Evolutionary conservation across 2,113 vertebrate species (phyloP), one percentile per base, ranked within the genome.

Genomic region (Proterorhinus semilunaris): DNA sequence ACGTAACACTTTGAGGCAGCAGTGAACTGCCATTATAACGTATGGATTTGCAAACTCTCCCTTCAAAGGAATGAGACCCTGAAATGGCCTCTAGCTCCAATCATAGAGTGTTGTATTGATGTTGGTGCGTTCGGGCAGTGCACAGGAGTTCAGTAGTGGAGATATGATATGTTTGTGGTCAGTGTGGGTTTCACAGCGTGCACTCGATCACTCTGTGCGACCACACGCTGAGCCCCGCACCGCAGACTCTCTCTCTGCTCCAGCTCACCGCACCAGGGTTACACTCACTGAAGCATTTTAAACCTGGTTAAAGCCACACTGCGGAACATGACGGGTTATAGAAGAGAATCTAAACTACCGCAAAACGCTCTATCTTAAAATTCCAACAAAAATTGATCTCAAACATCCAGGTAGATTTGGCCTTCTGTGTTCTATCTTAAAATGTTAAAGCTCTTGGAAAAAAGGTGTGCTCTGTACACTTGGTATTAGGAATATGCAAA

Each of bases 51-150:
- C 55, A 42, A 3, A 21, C 42, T 42, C 55, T 9, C 10, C 42
- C 27, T 42, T 11, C 21, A 61, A 45, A 61, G 44, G 12, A 61
- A 44, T 61, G 58, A 15, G 15, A 44, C 44, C 15, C n/a, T 61
- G 58, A 44, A 44, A 8, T 8, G 6, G 58, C 58, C 72, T 82
- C 65, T 69, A 84, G 74, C 68, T 50, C 62, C 66, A 61, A 75
- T 70, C 83, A 75, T 74, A 65, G 68, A 54, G 81, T 83, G 72
- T 79, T 80, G 74, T 64, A 62, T 86, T 86, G 88, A 90, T 87
- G 90, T 85, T 89, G 90, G 71, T 69, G 2, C 2, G 27, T 36
- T 36, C 27, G 27, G 27, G 66, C 70, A 73, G 75, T 54, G 65
- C 63, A 83, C 83, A 65, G 81, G 74, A 83, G 83, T 81, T 81